Evolutionary conservation across 53 echinoderm and acorn worm genomes (phyloP).

Genomic region (Zoroaster sp.): DNA sequence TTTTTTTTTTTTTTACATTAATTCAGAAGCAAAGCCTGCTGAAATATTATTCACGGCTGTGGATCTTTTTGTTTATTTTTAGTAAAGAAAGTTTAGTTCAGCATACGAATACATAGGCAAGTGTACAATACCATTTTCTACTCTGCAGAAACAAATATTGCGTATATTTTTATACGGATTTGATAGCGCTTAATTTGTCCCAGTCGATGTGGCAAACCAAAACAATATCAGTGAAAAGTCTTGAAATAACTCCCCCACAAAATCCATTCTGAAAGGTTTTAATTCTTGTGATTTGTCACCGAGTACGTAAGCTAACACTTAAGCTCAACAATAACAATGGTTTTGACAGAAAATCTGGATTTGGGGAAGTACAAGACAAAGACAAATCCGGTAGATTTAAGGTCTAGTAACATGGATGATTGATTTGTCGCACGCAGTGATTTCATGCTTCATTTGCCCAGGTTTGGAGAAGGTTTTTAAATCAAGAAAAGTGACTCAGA

Average conservation of each 20-base stretch:
- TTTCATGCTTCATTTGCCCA: conserved; percentile 6
- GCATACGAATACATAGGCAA: not conserved
- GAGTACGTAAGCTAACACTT: not conserved
- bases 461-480: no score
- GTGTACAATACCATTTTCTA: no score
- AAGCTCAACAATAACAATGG: not conserved
- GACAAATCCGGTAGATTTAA: not conserved
- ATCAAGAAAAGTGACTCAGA: no score
- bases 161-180: not conserved
- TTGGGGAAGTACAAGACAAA: not conserved
- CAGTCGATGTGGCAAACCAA: not conserved
- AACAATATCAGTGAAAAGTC: not conserved
- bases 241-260: not conserved
- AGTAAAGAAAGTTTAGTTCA: not conserved
- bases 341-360: conserved; percentile 1
- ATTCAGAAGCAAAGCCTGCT: no score
- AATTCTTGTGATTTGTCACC: not conserved
- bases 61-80: not conserved
- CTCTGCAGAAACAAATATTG: not conserved
- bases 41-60: no score
- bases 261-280: not conserved
- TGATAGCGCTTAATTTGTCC: not conserved
- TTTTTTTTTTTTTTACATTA: no score
- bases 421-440: not conserved
- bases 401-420: not conserved